Percentiles rank a stretch among this genome's conserved stretches.
phyloP scores from a whole-genome alignment of 1,140 invertebrate genomes.

The Scylla paramamosain region DNA sequence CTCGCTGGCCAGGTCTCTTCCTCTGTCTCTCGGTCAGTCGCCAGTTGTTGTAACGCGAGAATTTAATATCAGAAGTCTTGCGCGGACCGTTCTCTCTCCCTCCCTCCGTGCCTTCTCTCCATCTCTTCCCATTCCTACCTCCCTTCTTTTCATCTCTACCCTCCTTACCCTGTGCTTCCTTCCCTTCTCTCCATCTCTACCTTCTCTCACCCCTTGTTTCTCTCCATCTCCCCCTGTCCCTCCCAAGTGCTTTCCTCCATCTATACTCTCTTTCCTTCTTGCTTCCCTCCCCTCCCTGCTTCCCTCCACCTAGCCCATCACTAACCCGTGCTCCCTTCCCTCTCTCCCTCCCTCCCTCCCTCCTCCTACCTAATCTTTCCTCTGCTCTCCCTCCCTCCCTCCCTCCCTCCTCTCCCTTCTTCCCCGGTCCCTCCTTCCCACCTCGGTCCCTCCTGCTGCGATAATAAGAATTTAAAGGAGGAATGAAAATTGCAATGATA shows the following conservation, averaged over 20 bases:
- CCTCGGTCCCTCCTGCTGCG: background rate
- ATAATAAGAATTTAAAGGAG: slow-evolving; percentile 14
- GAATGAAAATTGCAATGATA: slow-evolving; percentile 22
- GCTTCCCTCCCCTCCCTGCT: too few species aligned
- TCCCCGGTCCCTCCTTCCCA: background rate
- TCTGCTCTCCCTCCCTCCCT: too few species aligned
- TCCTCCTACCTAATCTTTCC: too few species aligned
- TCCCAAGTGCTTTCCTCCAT: background rate
- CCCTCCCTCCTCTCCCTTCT: too few species aligned
- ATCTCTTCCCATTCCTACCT: background rate
- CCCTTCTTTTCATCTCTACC: background rate
- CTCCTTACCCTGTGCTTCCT: background rate
- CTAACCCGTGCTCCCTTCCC: background rate
- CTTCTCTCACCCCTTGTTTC: background rate
- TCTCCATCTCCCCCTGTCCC: background rate
- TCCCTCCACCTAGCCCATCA: background rate
- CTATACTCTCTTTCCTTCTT: background rate
- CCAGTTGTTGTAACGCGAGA: background rate
- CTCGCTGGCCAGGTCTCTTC: too few species aligned
- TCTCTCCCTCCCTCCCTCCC: background rate
- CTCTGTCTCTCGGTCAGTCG: background rate
- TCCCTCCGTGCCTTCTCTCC: background rate
- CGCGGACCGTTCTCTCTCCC: background rate
- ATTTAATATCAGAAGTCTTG: background rate
- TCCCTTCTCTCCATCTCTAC: background rate